phyloP scores from a whole-genome alignment of 1,140 invertebrate species.

The Teleopsis dalmanni region DNA sequence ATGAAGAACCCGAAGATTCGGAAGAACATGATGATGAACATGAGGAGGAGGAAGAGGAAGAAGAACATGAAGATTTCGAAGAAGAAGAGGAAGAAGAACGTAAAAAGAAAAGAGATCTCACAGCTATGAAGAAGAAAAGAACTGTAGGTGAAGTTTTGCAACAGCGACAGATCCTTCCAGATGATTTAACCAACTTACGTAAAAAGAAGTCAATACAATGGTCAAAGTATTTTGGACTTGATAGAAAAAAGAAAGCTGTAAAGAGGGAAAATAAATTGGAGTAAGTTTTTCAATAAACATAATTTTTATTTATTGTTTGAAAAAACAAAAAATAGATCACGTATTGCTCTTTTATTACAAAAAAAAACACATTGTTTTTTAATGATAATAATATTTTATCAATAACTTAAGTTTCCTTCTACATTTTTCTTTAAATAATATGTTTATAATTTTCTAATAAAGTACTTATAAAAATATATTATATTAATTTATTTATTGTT shows the following conservation, averaged over 20 bases:
- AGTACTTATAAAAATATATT: too few species aligned
- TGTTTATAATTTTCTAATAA: too few species aligned
- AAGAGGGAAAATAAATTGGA: neutral
- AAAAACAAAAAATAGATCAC: slow-evolving; percentile 20
- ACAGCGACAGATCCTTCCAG: neutral
- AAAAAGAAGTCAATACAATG: slow-evolving; percentile 73
- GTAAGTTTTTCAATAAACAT: too few species aligned
- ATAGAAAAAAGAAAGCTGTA: slow-evolving; percentile 60
- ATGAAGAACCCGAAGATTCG: slow-evolving; percentile 36
- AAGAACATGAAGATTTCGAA: slow-evolving; percentile 45
- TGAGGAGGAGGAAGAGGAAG: slow-evolving; percentile 43
- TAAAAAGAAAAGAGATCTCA: slow-evolving; percentile 30
- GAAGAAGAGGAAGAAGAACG: slow-evolving; percentile 44
- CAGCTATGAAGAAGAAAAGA: slow-evolving; percentile 10
- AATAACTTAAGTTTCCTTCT: too few species aligned
- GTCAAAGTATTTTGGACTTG: slow-evolving; percentile 77
- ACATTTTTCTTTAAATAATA: too few species aligned
- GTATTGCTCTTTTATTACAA: too few species aligned
- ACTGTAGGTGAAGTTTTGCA: neutral
- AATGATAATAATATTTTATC: too few species aligned
- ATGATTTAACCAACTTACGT: slow-evolving; percentile 25
- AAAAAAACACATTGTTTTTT: too few species aligned
- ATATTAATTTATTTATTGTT: too few species aligned
- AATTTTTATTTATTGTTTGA: slow-evolving; percentile 10
- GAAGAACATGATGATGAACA: slow-evolving; percentile 46